Evolutionary conservation across 2,888 invertebrate genomes (phyloP).

Genomic region (Dynastes maya): DNA sequence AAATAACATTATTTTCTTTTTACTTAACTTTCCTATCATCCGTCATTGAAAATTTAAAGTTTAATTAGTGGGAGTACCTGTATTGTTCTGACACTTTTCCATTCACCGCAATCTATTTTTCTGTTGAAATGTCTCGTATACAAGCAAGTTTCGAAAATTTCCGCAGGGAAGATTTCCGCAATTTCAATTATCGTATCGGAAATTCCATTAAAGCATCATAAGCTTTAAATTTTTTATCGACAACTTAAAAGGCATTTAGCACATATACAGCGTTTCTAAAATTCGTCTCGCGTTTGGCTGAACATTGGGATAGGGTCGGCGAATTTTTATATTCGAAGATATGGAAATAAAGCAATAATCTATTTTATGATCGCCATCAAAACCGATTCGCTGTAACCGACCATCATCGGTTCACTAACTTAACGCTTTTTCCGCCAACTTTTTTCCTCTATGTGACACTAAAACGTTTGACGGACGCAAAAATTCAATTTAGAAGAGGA

Average conservation of each 20-base stretch:
- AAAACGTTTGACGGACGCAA: constrained; percentile 24
- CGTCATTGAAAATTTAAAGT: too few species aligned
- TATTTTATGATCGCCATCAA: constrained; percentile 38
- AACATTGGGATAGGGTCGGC: not conserved
- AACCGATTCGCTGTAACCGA: constrained; percentile 6
- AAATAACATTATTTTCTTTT: too few species aligned
- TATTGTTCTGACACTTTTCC: too few species aligned
- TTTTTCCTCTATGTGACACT: not conserved
- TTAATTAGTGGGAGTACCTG: too few species aligned
- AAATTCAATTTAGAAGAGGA: constrained; percentile 39
- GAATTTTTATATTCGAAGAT: not conserved
- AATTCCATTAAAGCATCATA: not conserved
- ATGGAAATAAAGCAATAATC: constrained; percentile 36
- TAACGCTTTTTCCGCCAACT: constrained; percentile 4
- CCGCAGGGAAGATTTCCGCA: not conserved
- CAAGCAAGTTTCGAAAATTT: not conserved
- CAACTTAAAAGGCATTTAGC: not conserved
- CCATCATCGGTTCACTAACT: constrained; percentile 1
- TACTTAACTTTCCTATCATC: too few species aligned
- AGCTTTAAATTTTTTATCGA: not conserved
- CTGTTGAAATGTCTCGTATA: not conserved
- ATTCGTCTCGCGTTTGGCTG: not conserved
- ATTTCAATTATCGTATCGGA: constrained; percentile 6
- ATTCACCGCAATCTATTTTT: too few species aligned
- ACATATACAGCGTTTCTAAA: not conserved